Evolutionary conservation across 1,140 invertebrate genomes (phyloP).

Genomic region (Aradophagus sp.): DNA sequence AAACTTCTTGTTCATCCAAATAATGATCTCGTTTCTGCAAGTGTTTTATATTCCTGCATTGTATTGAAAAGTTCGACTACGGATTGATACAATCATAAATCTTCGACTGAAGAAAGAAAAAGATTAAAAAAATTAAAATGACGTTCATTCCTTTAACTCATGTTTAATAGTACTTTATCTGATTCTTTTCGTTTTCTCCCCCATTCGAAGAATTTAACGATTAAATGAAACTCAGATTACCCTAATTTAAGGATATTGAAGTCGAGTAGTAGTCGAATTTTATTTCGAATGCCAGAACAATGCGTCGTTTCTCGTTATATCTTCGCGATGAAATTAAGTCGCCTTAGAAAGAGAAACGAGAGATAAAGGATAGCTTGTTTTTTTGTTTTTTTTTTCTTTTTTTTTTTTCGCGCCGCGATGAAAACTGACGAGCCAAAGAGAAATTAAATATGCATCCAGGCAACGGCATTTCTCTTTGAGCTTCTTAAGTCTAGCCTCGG

Average conservation of each 20-base stretch:
- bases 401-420: constrained; percentile 17
- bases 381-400: constrained; percentile 31
- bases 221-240: constrained; percentile 5
- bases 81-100: too few species aligned
- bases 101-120: too few species aligned
- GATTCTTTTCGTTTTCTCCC: too few species aligned
- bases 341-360: constrained; percentile 29
- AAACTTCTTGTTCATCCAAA: too few species aligned
- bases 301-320: constrained; percentile 26
- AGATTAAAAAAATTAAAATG: too few species aligned
- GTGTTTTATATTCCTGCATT: too few species aligned
- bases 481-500: constrained; percentile 34
- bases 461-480: constrained; percentile 40
- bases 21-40: too few species aligned
- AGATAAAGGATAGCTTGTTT: constrained; percentile 26
- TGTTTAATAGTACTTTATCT: too few species aligned
- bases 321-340: constrained; percentile 37
- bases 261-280: constrained; percentile 5
- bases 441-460: constrained; percentile 44
- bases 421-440: constrained; percentile 46
- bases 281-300: constrained; percentile 19
- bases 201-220: neutral
- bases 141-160: too few species aligned
- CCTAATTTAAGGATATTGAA: constrained; percentile 13
- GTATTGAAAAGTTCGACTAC: too few species aligned